Evolutionary conservation across 2,888 invertebrate species (phyloP), one percentile per base, ranked within the genome.

Genomic region (Ecdyonurus torrentis): DNA sequence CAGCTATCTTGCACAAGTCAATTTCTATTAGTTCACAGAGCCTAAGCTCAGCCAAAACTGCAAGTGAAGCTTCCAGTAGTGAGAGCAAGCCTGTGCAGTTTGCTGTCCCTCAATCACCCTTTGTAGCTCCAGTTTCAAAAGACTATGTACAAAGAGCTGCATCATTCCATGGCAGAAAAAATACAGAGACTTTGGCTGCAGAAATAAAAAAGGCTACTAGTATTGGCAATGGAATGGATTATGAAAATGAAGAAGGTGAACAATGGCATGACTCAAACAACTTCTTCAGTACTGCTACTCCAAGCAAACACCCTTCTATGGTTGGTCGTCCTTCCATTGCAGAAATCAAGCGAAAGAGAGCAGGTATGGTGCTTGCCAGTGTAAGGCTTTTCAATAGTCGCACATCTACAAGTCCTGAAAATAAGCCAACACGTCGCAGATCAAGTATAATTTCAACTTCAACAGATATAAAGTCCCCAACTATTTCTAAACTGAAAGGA

Each of bases 311-410:
- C 55, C 75, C 76, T 61, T 77, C 77, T 60, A 81, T 55, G 55
- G 55, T 80, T 24, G 83, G 84, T 1, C 78, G 89, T 64, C 85
- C 85, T 0, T 89, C 89, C 0, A 82, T 89, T 15, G 86, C 85
- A 22, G 83, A 84, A 69, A 71, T 89, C 25, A 77, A 87, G 24
- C 78, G 81, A 60, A 85, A 87, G 72, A 89, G 89, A 72, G 87
- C 86, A 3, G 90, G 89, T 5, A 88, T 87, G 77, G 89, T 90
- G 0, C 75, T 87, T 64, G 88, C 87, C 1, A 89, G 87, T 76
- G 87, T 88, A 0, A 85, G 83, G 71, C 75, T 89, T 23, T 90
- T 89, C 70, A 86, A 89, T n/a, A 55, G 20, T n/a, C 55, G 19
- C 10, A 55, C 5, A 7, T n/a, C 22, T n/a, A 55, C n/a, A 5